Evolutionary conservation across 2,113 vertebrate genomes (phyloP), one percentile per base, ranked within the genome.

Genomic region (Neogobius melanostomus): DNA sequence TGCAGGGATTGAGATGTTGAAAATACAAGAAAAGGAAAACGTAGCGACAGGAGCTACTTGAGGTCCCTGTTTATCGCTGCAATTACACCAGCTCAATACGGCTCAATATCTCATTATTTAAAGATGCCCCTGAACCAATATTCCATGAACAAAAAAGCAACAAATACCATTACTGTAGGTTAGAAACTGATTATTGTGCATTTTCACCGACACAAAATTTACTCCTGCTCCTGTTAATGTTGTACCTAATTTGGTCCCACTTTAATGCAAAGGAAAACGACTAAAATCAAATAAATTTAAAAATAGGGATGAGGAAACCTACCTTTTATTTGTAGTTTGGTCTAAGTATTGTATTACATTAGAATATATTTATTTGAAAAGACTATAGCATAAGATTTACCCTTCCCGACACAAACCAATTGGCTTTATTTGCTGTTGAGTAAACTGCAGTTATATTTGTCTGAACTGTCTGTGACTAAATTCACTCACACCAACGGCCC

Each of bases 31-130:
- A 68, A 65, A 66, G 52, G 61, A 21, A 43, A 15, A 12, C 6
- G 11, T 54, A 46, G 15, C 2, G 57, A 44, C 66, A 69, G 69
- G 60, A 66, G 71, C 64, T 79, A 76, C 71, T 84, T 71, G 62
- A 65, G 65, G 65, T 81, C 76, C 48, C 63, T 64, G 47, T 79
- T 82, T 71, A 71, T 84, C 71, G 68, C 54, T 62, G 65, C 72
- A 87, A 90, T 82, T 77, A 87, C 74, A 61, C 76, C 28, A 74
- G 78, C 79, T 86, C 79, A 46, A 82, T 85, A 75, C 72, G 46
- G 72, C 75, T 89, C 82, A 76, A 85, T 84, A 86, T 81, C 70
- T 82, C 82, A 90, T 90, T 84, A 85, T 81, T 82, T 60, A 43
- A 67, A 82, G 81, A 79, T 62, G 69, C 68, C 64, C 65, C 17